phyloP scores from a whole-genome alignment of 2,888 invertebrate genomes.

The Drosophila ochracea region DNA sequence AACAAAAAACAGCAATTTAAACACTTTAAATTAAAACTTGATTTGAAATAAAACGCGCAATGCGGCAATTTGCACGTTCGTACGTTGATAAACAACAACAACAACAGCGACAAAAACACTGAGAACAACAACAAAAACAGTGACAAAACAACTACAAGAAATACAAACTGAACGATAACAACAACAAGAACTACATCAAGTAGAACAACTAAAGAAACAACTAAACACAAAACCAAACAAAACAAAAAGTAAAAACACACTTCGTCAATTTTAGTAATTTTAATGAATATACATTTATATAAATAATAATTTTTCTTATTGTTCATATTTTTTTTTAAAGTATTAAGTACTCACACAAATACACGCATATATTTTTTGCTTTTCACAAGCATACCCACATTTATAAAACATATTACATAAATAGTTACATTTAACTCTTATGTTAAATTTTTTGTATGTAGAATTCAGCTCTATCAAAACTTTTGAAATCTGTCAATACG shows the following conservation, averaged over 20 bases:
- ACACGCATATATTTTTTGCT: conserved; percentile 32
- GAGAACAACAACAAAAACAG: conserved; percentile 26
- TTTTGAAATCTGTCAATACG: conserved; percentile 37
- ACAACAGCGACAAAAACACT: conserved; percentile 32
- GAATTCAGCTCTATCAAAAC: conserved; percentile 18
- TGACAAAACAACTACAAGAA: conserved; percentile 17
- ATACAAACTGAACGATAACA: conserved; percentile 46
- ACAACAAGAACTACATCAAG: conserved; percentile 41
- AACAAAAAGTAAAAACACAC: conserved; percentile 77
- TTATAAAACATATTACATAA: conserved; percentile 30
- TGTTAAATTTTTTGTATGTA: conserved; percentile 41
- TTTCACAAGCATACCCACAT: conserved; percentile 36
- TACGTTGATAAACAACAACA: conserved; percentile 48
- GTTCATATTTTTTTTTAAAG: conserved; percentile 54
- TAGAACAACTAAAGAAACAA: conserved; percentile 27
- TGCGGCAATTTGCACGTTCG: conserved; percentile 71
- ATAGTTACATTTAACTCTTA: conserved; percentile 44
- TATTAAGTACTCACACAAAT: conserved; percentile 50
- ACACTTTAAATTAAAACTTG: conserved; percentile 44
- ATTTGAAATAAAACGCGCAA: conserved; percentile 60
- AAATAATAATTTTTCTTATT: conserved; percentile 56
- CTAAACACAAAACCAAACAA: conserved; percentile 42
- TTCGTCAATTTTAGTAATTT: conserved; percentile 84
- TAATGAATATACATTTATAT: conserved; percentile 64
- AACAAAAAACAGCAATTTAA: conserved; percentile 12